phyloP scores from a whole-genome alignment of 92 coral and sea anemone species.

The Palythoa heliodiscus region DNA sequence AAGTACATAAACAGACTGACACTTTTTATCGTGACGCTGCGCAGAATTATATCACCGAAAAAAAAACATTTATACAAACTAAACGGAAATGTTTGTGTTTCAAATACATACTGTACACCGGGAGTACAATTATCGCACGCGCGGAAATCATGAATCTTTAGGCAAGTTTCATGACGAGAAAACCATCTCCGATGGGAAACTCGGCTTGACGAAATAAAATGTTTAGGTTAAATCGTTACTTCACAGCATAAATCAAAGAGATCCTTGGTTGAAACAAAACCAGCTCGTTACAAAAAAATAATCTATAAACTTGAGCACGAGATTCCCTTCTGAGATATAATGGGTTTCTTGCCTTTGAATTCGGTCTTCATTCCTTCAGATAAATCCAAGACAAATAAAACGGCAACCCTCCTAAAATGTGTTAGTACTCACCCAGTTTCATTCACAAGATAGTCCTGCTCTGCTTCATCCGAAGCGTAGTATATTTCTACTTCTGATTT shows the following conservation, averaged over 20 bases:
- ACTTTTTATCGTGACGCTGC: slow-evolving; percentile 28
- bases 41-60: slow-evolving; percentile 29
- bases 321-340: slow-evolving; percentile 23
- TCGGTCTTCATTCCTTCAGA: slow-evolving; percentile 32
- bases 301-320: slow-evolving; percentile 26
- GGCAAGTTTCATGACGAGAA: slow-evolving; percentile 38
- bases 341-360: slow-evolving; percentile 27
- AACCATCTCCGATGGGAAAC: slow-evolving; percentile 35
- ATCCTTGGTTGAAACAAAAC: slow-evolving; percentile 40
- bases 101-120: slow-evolving; percentile 26
- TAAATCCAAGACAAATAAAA: slow-evolving; percentile 30
- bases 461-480: too few relatives aligned
- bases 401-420: slow-evolving; percentile 24
- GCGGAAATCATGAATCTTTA: slow-evolving; percentile 30
- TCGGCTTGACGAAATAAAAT: slow-evolving; percentile 40
- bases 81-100: slow-evolving; percentile 36
- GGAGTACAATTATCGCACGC: slow-evolving; percentile 26
- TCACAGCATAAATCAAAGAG: slow-evolving; percentile 35
- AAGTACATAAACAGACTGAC: slow-evolving; percentile 24
- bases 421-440: too few relatives aligned
- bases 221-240: slow-evolving; percentile 17
- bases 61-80: slow-evolving; percentile 25
- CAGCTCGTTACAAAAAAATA: slow-evolving; percentile 31
- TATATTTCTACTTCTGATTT: too few relatives aligned
- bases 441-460: too few relatives aligned